Percentiles rank a stretch among this genome's conserved stretches.
Evolutionary conservation across 2,797 vertebrate genomes (phyloP).

Genomic region (Anableps anableps): DNA sequence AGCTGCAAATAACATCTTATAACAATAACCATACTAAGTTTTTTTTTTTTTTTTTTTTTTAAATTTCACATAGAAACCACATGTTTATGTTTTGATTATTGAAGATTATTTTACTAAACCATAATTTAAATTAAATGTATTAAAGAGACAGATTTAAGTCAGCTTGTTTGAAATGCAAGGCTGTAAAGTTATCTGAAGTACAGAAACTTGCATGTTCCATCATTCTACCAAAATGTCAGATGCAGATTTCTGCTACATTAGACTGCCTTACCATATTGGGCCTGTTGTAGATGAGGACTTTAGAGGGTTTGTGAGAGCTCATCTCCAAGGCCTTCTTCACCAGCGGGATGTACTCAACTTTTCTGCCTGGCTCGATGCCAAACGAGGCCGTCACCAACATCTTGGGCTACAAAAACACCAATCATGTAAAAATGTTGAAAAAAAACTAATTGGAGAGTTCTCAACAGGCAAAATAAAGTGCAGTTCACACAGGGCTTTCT

Average conservation of each 20-base stretch:
- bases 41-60: not conserved
- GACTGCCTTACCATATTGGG: constrained; percentile 86
- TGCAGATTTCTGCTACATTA: not conserved
- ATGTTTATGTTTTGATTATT: not conserved
- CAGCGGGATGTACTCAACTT: constrained; percentile 91
- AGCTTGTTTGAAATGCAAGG: not conserved
- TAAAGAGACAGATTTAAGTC: not conserved
- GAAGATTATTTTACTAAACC: not conserved
- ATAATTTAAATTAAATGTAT: not conserved
- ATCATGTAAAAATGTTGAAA: not conserved
- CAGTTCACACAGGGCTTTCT: not conserved
- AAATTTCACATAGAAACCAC: not conserved
- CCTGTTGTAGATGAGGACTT: constrained; percentile 91
- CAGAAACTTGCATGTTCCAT: not conserved
- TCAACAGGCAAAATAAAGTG: not conserved
- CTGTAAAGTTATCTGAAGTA: too few species aligned
- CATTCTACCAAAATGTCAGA: not conserved
- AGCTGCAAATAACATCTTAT: not conserved
- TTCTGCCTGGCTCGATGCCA: constrained; percentile 92
- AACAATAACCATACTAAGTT: not conserved
- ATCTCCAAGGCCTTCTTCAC: constrained; percentile 89
- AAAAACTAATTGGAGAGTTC: not conserved
- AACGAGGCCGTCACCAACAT: constrained; percentile 92
- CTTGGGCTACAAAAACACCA: constrained; percentile 85
- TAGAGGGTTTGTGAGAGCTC: constrained; percentile 85